Evolutionary conservation across 1,140 invertebrate genomes (phyloP).

Genomic region (Marisa cornuarietis): DNA sequence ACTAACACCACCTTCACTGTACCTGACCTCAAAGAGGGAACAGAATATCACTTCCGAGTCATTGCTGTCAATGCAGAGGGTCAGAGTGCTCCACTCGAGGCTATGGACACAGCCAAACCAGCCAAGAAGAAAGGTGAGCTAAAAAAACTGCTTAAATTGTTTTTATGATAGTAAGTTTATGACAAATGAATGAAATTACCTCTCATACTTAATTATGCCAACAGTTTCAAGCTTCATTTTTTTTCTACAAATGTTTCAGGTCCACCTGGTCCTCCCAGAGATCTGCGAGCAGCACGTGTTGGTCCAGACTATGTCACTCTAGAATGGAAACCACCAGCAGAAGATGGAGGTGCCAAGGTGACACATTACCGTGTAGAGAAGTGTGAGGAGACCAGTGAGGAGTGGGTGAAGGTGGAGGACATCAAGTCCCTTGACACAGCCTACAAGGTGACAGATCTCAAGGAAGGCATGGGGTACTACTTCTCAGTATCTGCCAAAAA

Average conservation of each 20-base stretch:
- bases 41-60: slow-evolving; percentile 47
- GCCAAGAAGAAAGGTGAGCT: slow-evolving; percentile 88
- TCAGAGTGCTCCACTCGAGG: slow-evolving; percentile 85
- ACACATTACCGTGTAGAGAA: slow-evolving; percentile 56
- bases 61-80: slow-evolving; percentile 90
- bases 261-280: slow-evolving; percentile 91
- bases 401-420: slow-evolving; percentile 44
- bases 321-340: slow-evolving; percentile 89
- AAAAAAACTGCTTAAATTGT: not conserved
- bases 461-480: slow-evolving; percentile 89
- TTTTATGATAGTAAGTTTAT: not conserved
- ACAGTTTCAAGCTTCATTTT: not conserved
- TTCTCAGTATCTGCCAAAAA: slow-evolving; percentile 97
- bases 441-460: slow-evolving; percentile 90
- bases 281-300: slow-evolving; percentile 90
- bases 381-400: slow-evolving; percentile 50
- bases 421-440: slow-evolving; percentile 43
- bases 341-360: slow-evolving; percentile 92
- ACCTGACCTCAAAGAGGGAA: slow-evolving; percentile 40
- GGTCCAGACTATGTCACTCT: slow-evolving; percentile 93
- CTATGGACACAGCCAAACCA: slow-evolving; percentile 90
- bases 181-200: too few relatives aligned
- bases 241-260: slow-evolving; percentile 68
- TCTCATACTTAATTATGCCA: too few relatives aligned
- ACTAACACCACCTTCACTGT: slow-evolving; percentile 67